A percentile compares a stretch with the other conserved stretches of the same genome.
Evolutionary conservation across 2,797 vertebrate species (phyloP).

Genomic region (Syndactyla subalaris): DNA sequence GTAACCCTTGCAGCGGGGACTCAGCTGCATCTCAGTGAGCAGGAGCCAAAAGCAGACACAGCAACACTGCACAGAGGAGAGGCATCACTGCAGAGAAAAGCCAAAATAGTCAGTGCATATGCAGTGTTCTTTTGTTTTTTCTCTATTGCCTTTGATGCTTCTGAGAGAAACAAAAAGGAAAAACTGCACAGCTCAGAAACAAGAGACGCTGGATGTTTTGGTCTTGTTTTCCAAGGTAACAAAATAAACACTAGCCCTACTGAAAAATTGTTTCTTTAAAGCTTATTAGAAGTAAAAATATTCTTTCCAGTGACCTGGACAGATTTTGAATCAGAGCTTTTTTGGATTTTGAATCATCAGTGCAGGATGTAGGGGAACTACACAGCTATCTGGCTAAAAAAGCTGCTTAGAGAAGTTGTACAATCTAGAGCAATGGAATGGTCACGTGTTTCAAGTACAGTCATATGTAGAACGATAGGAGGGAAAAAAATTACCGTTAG

Average conservation of each 20-base stretch:
- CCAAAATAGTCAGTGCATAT: not conserved
- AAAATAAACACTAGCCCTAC: not conserved
- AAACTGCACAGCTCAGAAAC: not conserved
- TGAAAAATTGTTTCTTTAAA: not conserved
- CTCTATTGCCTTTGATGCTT: not conserved
- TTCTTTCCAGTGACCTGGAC: not conserved
- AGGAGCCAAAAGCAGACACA: accelerated
- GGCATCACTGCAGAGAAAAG: not conserved
- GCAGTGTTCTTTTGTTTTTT: not conserved
- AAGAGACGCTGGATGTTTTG: not conserved
- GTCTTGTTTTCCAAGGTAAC: not conserved
- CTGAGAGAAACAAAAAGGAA: not conserved
- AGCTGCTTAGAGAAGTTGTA: not conserved
- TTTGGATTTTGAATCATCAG: too few relatives aligned
- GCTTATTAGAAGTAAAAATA: not conserved
- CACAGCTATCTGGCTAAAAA: not conserved
- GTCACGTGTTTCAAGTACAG: not conserved
- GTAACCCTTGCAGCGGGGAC: not conserved
- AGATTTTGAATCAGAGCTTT: not conserved
- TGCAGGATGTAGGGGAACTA: not conserved
- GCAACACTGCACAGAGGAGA: accelerated
- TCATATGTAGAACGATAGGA: not conserved
- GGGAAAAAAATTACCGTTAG: not conserved
- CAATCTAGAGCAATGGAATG: not conserved
- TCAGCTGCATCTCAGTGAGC: not conserved